Conservation (phyloP, 2,888 invertebrate genomes). For the Mythimna pallens region DNA sequence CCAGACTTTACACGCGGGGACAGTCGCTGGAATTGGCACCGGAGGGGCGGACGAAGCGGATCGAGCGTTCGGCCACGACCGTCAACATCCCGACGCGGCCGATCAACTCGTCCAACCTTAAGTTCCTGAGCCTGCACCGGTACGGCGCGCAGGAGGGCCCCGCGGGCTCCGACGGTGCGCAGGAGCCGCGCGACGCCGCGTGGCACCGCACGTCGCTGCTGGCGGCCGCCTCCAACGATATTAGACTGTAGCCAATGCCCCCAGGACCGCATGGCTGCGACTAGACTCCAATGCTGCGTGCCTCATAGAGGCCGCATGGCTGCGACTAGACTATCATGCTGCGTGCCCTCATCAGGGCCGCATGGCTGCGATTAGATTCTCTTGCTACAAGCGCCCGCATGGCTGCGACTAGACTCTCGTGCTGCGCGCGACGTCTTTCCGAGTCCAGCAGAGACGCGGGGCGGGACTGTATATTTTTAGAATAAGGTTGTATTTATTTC, state of each 20-base stretch:
- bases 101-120: constrained; percentile 84
- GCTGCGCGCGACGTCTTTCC: constrained; percentile 12
- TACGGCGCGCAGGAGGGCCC: constrained; percentile 80
- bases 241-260: constrained; percentile 75
- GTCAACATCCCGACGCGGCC: constrained; percentile 82
- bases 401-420: constrained; percentile 29
- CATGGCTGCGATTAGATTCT: background rate
- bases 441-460: constrained; percentile 24
- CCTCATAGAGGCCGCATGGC: background rate
- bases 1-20: constrained; percentile 83
- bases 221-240: constrained; percentile 80
- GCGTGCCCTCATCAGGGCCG: background rate
- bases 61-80: constrained; percentile 86
- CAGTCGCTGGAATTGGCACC: constrained; percentile 84
- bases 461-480: constrained; percentile 60
- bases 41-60: constrained; percentile 75
- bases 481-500: constrained; percentile 80
- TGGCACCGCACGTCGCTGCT: constrained; percentile 73
- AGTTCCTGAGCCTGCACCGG: constrained; percentile 86
- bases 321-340: background rate
- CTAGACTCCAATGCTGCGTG: background rate
- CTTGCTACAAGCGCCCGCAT: background rate
- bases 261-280: background rate
- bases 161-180: constrained; percentile 29
- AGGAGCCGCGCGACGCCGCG: constrained; percentile 52